These are phyloP conservation scores for Morone saxatilis DNA, from an alignment of 2,113 vertebrate genomes.

Conservation along the genomic window DNA sequence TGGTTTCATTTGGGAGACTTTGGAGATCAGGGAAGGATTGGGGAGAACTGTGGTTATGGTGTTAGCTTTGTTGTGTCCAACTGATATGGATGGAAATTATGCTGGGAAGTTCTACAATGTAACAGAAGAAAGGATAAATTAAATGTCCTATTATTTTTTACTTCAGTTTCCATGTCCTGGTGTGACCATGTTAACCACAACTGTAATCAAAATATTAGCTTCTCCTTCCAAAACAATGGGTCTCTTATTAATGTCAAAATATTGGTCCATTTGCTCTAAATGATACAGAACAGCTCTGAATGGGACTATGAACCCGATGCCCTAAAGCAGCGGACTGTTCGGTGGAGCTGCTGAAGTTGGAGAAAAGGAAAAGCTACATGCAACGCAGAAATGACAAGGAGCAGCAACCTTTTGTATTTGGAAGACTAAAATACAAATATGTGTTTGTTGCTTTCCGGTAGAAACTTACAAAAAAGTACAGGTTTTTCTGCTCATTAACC, in stretches of 20 bases:
- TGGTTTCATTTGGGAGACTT: constrained; percentile 32
- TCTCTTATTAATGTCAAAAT: constrained; percentile 36
- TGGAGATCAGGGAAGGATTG: constrained; percentile 35
- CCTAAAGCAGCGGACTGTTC: constrained; percentile 13
- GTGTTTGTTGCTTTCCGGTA: constrained; percentile 16
- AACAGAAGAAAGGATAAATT: constrained; percentile 60
- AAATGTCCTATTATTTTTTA: constrained; percentile 63
- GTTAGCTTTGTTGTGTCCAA: constrained; percentile 39
- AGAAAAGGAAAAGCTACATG: constrained; percentile 15
- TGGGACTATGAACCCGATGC: constrained; percentile 15
- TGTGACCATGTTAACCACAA: constrained; percentile 48
- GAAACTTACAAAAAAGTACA: background rate
- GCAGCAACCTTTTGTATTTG: constrained; percentile 29
- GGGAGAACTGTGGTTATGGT: constrained; percentile 47
- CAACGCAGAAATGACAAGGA: background rate
- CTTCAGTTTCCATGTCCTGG: constrained; percentile 59
- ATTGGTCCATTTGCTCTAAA: constrained; percentile 30
- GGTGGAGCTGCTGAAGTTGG: constrained; percentile 18
- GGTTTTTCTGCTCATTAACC: background rate
- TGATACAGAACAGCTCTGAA: constrained; percentile 25
- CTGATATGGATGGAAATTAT: constrained; percentile 48
- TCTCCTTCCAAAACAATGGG: constrained; percentile 32
- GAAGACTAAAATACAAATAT: constrained; percentile 16
- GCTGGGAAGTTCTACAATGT: constrained; percentile 52
- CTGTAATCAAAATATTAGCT: constrained; percentile 43